phyloP scores from a whole-genome alignment of 2,797 vertebrate species.

The Pseudomugil tenellus region DNA sequence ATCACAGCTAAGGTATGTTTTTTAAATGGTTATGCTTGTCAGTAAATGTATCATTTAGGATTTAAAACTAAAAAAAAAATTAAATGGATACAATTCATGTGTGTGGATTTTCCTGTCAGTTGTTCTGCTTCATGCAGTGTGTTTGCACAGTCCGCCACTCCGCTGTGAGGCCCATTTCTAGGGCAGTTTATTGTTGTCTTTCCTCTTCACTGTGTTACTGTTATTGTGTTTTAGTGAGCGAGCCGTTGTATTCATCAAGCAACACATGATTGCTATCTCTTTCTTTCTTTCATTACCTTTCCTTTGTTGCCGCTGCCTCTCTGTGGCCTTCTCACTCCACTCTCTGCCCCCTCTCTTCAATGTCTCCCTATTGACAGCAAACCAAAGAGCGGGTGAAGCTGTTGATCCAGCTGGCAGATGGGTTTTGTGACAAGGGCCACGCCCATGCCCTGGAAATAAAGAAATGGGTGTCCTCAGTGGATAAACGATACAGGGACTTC shows the following conservation, averaged over 20 bases:
- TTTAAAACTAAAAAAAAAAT: background rate
- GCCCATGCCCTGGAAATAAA: constrained; percentile 98
- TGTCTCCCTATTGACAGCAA: constrained; percentile 87
- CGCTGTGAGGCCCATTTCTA: constrained; percentile 69
- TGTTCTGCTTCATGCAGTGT: constrained; percentile 1
- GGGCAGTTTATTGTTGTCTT: constrained; percentile 65
- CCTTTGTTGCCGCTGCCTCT: constrained; percentile 44
- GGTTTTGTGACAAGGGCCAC: constrained; percentile 99
- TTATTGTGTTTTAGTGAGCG: constrained; percentile 74
- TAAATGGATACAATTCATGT: background rate
- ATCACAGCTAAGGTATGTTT: constrained; percentile 93
- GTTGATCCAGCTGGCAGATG: constrained; percentile 99
- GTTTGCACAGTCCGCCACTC: constrained; percentile 44
- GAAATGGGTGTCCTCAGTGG: constrained; percentile 98
- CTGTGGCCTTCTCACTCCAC: constrained; percentile 40
- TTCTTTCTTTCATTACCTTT: constrained; percentile 61
- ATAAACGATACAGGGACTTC: constrained; percentile 98
- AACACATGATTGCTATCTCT: constrained; percentile 64
- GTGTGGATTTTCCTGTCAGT: constrained; percentile 6
- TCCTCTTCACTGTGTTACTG: constrained; percentile 69
- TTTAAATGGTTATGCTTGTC: constrained; percentile 8
- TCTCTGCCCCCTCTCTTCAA: constrained; percentile 47
- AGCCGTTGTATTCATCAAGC: constrained; percentile 68
- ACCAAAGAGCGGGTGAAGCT: constrained; percentile 99
- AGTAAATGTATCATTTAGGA: background rate